phyloP scores from a whole-genome alignment of 1,140 invertebrate genomes.

The Galendromus occidentalis region DNA sequence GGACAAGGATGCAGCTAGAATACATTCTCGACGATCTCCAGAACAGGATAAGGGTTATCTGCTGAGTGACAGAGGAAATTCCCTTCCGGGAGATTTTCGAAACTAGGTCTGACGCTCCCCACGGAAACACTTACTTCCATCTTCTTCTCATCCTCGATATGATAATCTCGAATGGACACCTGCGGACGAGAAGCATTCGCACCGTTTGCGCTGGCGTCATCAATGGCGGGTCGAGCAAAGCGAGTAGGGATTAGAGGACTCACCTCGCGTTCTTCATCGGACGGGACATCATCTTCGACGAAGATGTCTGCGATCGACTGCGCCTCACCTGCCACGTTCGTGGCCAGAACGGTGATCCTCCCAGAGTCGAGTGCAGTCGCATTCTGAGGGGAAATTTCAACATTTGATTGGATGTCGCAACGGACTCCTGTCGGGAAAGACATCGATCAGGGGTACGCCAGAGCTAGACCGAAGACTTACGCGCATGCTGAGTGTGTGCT shows the following conservation, averaged over 20 bases:
- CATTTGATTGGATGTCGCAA: too few relatives aligned
- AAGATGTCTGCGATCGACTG: slow-evolving; percentile 53
- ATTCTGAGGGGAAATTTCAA: slow-evolving; percentile 28
- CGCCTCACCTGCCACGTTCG: slow-evolving; percentile 50
- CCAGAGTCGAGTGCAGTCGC: slow-evolving; percentile 34
- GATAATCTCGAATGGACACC: background rate
- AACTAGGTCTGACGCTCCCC: too few relatives aligned
- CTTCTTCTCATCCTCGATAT: slow-evolving; percentile 1
- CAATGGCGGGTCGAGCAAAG: background rate
- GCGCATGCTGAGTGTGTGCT: background rate
- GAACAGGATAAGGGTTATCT: too few relatives aligned
- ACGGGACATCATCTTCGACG: slow-evolving; percentile 39
- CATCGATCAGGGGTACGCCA: too few relatives aligned
- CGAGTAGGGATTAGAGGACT: slow-evolving; percentile 16
- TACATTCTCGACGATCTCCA: too few relatives aligned
- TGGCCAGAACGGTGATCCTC: slow-evolving; percentile 47
- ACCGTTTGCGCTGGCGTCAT: too few relatives aligned
- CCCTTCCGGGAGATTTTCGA: too few relatives aligned
- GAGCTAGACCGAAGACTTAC: too few relatives aligned
- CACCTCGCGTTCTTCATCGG: slow-evolving; percentile 15
- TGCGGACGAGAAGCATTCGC: background rate
- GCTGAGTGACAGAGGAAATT: too few relatives aligned
- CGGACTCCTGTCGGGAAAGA: too few relatives aligned
- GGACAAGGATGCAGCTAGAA: too few relatives aligned
- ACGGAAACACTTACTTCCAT: background rate